Base-by-base conservation (phyloP, 2,113 vertebrate species). In the Gobio gobio region DNA sequence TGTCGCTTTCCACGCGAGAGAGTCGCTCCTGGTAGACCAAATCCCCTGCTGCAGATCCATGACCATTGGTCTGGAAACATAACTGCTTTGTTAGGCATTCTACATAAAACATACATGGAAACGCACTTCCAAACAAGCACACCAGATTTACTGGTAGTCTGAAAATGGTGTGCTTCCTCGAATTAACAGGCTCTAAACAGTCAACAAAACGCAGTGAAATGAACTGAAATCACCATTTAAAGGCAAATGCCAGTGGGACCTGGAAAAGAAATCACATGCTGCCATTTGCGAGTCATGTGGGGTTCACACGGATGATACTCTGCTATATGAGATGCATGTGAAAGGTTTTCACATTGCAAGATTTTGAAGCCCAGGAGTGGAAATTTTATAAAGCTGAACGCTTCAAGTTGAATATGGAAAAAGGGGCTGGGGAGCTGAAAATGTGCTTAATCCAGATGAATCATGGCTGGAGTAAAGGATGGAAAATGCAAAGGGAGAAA, bases 1-100 rank as follows among this genome's bases (percentile, higher is more conserved):
- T 99, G 93, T 99, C 98, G 43, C 95, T 98, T 93, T 99, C 98
- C 88, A 99, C 92, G 29, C 97, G 96, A 22, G 95, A 94, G 43
- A 99, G 92, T 45, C 97, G 95, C 86, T 99, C 98, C 86, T 98
- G 98, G 92, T 98, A 97, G 1, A 96, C 92, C 4, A 87, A 85
- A 83, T 97, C 96, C 88, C 93, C 94, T 0, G 90, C 94, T 47
- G 94, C 91, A 54, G 95, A 92, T 77, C 96, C 90, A 83, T 97
- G 96, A 13, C 97, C 96, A 61, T 97, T 98, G 0, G 94, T 96
- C 98, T 99, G 93, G 89, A 93, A 95, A 92, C 88, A 26, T 80
- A 79, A 86, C 77, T 9, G 10, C 76, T 72, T 1, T 24, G 18
- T 20, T 56, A n/a, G 12, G 33, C 13, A 26, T 7, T 56, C 1